Percentiles rank a stretch among this genome's conserved stretches.
phyloP scores from a whole-genome alignment of 2,888 invertebrate genomes.

The Drosophila testacea region DNA sequence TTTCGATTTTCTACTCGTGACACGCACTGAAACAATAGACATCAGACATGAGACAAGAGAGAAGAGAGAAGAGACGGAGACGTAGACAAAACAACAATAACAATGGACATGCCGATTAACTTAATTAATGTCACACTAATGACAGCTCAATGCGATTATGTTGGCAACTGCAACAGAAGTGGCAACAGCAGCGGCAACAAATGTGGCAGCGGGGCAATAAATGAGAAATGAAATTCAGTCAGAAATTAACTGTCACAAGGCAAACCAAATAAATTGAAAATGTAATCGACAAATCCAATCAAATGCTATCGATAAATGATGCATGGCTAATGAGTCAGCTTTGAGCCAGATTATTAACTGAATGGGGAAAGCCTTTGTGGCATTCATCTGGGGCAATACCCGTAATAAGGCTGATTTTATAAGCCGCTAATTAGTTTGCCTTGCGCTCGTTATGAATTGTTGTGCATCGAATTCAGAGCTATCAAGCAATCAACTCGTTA shows the following conservation, averaged over 20 bases:
- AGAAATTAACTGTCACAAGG: slow-evolving; percentile 59
- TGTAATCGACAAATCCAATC: slow-evolving; percentile 59
- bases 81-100: slow-evolving; percentile 21
- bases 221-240: slow-evolving; percentile 56
- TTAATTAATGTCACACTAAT: slow-evolving; percentile 82
- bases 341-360: slow-evolving; percentile 17
- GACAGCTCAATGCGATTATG: slow-evolving; percentile 80
- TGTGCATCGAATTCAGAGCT: slow-evolving; percentile 32
- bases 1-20: slow-evolving; percentile 73
- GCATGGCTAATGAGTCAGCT: slow-evolving; percentile 54
- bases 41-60: slow-evolving; percentile 6
- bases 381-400: slow-evolving; percentile 5
- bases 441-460: slow-evolving; percentile 55
- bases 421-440: slow-evolving; percentile 73
- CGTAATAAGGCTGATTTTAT: slow-evolving; percentile 30
- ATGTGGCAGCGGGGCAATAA: not conserved
- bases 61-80: slow-evolving; percentile 12
- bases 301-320: slow-evolving; percentile 47
- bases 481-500: slow-evolving; percentile 38
- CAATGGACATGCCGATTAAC: slow-evolving; percentile 70
- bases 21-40: slow-evolving; percentile 55
- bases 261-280: slow-evolving; percentile 63
- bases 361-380: not conserved
- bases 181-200: not conserved
- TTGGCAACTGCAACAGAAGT: slow-evolving; percentile 59